Evolutionary conservation across 2,113 vertebrate genomes (phyloP).

Genomic region (Neomonachus schauinslandi): DNA sequence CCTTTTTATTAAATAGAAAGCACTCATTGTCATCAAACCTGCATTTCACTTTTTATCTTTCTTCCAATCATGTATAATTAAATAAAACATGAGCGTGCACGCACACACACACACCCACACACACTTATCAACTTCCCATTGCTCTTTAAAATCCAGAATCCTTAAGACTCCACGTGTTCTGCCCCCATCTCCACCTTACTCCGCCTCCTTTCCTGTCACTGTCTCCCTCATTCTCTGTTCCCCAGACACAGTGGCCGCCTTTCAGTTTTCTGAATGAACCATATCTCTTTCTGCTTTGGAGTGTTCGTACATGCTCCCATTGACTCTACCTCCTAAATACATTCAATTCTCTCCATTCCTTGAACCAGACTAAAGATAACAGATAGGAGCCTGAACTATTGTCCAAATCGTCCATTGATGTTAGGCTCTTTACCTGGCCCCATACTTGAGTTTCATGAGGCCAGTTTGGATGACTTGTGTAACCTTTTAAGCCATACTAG

Average conservation of each 20-base stretch:
- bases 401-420: neutral
- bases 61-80: neutral
- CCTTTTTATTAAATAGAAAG: neutral
- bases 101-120: neutral
- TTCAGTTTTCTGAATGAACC: neutral
- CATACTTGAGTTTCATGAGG: neutral
- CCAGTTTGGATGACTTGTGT: neutral
- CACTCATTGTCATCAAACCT: neutral
- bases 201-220: neutral
- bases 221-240: neutral
- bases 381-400: neutral
- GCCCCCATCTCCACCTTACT: accelerated
- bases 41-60: neutral
- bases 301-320: neutral
- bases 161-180: neutral
- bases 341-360: neutral
- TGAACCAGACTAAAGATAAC: neutral
- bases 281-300: neutral
- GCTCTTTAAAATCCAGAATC: slow-evolving; percentile 27
- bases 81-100: neutral
- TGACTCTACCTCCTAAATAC: neutral
- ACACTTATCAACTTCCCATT: neutral
- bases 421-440: neutral
- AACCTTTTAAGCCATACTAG: neutral
- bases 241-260: neutral